phyloP scores from a whole-genome alignment of 2,888 invertebrate species.

The Drosophila atroscutellata region DNA sequence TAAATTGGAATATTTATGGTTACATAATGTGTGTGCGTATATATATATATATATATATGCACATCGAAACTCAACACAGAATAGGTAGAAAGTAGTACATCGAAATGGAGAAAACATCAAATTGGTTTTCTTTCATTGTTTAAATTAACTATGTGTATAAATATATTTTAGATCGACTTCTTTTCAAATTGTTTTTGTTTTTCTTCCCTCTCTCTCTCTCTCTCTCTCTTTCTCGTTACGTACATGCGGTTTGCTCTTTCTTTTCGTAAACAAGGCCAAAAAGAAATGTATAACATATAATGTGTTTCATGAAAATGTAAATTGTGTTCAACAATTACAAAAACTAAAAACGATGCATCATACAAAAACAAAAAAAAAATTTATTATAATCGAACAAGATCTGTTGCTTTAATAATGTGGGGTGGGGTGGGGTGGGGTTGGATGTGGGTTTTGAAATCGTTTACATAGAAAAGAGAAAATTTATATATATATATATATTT shows the following conservation, averaged over 20 bases:
- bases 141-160: slow-evolving; percentile 35
- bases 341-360: slow-evolving; percentile 70
- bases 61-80: slow-evolving; percentile 36
- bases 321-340: slow-evolving; percentile 37
- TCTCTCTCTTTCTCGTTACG: slow-evolving; percentile 22
- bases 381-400: slow-evolving; percentile 35
- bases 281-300: slow-evolving; percentile 12
- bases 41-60: slow-evolving; percentile 17
- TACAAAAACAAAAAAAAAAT: slow-evolving; percentile 20
- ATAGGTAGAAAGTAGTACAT: slow-evolving; percentile 26
- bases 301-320: slow-evolving; percentile 23
- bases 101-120: slow-evolving; percentile 33
- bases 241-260: slow-evolving; percentile 35
- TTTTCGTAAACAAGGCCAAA: slow-evolving; percentile 5
- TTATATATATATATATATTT: slow-evolving; percentile 59
- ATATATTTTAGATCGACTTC: slow-evolving; percentile 19
- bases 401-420: slow-evolving; percentile 30
- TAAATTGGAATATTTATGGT: slow-evolving; percentile 53
- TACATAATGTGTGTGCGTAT: slow-evolving; percentile 15
- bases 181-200: not conserved
- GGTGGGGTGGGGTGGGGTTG: not conserved
- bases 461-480: slow-evolving; percentile 43
- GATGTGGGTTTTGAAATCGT: not conserved
- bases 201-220: not conserved
- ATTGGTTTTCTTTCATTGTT: slow-evolving; percentile 12